Evolutionary conservation across 2,888 invertebrate genomes (phyloP).

Genomic region (Odontothrips loti): DNA sequence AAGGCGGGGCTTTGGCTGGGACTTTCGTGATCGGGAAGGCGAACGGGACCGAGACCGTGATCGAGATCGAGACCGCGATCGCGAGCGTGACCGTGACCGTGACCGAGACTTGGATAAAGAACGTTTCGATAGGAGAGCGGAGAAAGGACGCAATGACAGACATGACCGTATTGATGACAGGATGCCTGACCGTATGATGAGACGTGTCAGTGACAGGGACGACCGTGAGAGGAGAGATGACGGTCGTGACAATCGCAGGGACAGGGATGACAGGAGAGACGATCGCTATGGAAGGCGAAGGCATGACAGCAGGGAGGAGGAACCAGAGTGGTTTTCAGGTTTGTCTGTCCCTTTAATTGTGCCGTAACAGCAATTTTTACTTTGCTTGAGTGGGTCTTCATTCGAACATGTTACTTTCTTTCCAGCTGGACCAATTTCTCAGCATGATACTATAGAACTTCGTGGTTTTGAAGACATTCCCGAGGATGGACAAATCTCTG

Average conservation of each 20-base stretch:
- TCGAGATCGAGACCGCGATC: constrained; percentile 38
- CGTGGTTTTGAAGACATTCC: constrained; percentile 81
- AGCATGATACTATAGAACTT: constrained; percentile 87
- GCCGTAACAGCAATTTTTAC: constrained; percentile 28
- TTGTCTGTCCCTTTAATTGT: constrained; percentile 28
- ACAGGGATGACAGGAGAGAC: constrained; percentile 9
- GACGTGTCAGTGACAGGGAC: constrained; percentile 36
- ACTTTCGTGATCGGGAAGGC: constrained; percentile 47
- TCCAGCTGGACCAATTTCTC: constrained; percentile 86
- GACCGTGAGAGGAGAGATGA: constrained; percentile 44
- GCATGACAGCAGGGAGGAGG: constrained; percentile 57
- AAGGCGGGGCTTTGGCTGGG: constrained; percentile 58
- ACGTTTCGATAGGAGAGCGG: background rate
- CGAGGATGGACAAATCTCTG: constrained; percentile 43
- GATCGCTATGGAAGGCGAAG: constrained; percentile 55
- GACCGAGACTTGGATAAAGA: constrained; percentile 38
- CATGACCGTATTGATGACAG: constrained; percentile 43
- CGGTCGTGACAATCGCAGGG: constrained; percentile 44
- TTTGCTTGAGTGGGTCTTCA: background rate
- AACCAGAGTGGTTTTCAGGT: constrained; percentile 78
- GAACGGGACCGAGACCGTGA: constrained; percentile 40
- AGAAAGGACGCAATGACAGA: constrained; percentile 37
- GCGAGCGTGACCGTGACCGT: constrained; percentile 44
- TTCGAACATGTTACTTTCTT: constrained; percentile 41
- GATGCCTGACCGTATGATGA: constrained; percentile 27